phyloP scores from a whole-genome alignment of 2,113 vertebrate species.

The Nyctibius bracteatus region DNA sequence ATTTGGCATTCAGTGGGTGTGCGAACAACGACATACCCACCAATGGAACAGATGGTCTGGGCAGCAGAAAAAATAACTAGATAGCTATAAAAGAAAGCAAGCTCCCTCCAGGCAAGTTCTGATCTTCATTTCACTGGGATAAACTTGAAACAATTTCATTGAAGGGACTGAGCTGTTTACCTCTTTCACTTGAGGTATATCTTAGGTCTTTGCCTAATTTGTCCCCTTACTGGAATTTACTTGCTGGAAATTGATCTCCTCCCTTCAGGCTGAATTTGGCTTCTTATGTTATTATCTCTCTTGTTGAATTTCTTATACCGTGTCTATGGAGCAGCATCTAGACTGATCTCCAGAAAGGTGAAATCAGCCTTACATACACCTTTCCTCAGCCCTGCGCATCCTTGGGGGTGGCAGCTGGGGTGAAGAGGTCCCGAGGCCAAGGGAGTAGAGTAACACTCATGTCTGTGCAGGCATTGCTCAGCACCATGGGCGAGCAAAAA shows the following conservation, averaged over 20 bases:
- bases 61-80: conserved; percentile 48
- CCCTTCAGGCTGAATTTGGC: background rate
- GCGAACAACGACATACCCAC: conserved; percentile 35
- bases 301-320: background rate
- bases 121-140: background rate
- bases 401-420: background rate
- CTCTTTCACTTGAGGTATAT: background rate
- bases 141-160: background rate
- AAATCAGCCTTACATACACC: background rate
- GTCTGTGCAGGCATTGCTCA: background rate
- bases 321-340: background rate
- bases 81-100: conserved; percentile 40
- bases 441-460: background rate
- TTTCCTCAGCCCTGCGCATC: background rate
- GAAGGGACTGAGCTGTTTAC: background rate
- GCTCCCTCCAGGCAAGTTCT: background rate
- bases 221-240: background rate
- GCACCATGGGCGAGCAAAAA: background rate
- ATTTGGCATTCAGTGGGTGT: conserved; percentile 66
- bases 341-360: background rate
- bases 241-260: background rate
- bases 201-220: background rate
- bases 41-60: conserved; percentile 59
- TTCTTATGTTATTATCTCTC: background rate
- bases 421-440: background rate